Base-by-base conservation (phyloP, 2,888 invertebrate genomes). In the Drosophila paramelanica region DNA sequence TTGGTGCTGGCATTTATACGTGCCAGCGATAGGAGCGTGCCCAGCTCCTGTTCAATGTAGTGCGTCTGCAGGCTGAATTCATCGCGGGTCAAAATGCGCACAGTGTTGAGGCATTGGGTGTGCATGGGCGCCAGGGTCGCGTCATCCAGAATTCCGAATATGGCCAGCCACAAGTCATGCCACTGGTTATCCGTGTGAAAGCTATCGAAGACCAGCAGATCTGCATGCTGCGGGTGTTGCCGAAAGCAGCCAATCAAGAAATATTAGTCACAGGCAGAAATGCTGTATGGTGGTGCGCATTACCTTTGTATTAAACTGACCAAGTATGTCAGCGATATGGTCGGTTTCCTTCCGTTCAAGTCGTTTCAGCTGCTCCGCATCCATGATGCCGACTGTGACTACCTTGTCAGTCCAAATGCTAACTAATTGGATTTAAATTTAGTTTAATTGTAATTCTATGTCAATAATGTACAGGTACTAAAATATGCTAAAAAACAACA, bases 11-110 rank as follows among this genome's bases (percentile, higher is more conserved):
- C 72, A 46, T 77, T 67, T 2, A 88, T 93, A 17, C 95, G 95
- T 14, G 96, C 95, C 82, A 94, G 93, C 79, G 94, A 93, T 67
- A 97, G 93, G 49, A 97, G 92, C n/a, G 94, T 93, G 71, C 94
- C 93, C 47, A 97, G 93, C 93, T 95, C 95, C 79, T 95, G 94
- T 79, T 94, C 95, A 13, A 97, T 93, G 60, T 96, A 91, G 79
- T 94, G 94, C 11, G 82, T 85, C 77, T 96, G 95, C 52, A 97
- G 92, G 65, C 95, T 94, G 20, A 93, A 93, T 93, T 96, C 96
- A 81, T 98, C 97, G 17, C 98, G 95, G 81, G 97, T 97, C 81
- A 91, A 94, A 89, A 91, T 92, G 25, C 93, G 84, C 33, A 93
- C 85, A 3, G 92, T 90, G 50, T 92, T 92, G 17, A 93, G 76